phyloP scores from a whole-genome alignment of 2,113 vertebrate species.

The Protomyctophum bolini region DNA sequence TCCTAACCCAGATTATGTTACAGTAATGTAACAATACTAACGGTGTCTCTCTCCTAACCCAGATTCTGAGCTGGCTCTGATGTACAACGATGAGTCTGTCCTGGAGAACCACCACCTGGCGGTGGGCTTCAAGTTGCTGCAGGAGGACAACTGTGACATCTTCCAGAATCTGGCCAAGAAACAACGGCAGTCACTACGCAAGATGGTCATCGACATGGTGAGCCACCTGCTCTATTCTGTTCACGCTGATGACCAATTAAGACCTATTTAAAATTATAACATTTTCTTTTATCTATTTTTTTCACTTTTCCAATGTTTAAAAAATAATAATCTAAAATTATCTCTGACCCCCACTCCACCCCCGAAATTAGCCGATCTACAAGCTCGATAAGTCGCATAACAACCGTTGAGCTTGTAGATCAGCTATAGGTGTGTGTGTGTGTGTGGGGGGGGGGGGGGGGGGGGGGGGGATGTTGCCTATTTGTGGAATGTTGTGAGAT shows the following conservation, averaged over 20 bases:
- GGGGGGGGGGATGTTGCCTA: no score
- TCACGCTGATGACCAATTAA: background rate
- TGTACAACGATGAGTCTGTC: constrained; percentile 98
- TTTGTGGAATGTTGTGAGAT: no score
- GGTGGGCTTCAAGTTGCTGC: constrained; percentile 95
- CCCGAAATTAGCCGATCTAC: no score
- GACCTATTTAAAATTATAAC: background rate
- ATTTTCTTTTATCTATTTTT: background rate
- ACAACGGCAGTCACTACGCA: constrained; percentile 93
- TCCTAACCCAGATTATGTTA: constrained; percentile 86
- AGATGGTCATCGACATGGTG: constrained; percentile 99
- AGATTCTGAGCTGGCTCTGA: constrained; percentile 97
- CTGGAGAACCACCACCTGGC: constrained; percentile 98
- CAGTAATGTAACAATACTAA: background rate
- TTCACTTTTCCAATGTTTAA: background rate
- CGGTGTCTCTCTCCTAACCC: background rate
- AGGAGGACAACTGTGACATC: constrained; percentile 98
- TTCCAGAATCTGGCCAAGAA: constrained; percentile 98
- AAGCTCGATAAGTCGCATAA: no score
- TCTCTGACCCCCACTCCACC: no score
- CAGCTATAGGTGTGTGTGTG: no score
- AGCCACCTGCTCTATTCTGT: background rate
- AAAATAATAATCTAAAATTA: no score
- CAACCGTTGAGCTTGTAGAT: no score
- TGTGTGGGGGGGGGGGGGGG: no score